Evolutionary conservation across 2,113 vertebrate genomes (phyloP).

Genomic region (Onychorhynchus coronatus): DNA sequence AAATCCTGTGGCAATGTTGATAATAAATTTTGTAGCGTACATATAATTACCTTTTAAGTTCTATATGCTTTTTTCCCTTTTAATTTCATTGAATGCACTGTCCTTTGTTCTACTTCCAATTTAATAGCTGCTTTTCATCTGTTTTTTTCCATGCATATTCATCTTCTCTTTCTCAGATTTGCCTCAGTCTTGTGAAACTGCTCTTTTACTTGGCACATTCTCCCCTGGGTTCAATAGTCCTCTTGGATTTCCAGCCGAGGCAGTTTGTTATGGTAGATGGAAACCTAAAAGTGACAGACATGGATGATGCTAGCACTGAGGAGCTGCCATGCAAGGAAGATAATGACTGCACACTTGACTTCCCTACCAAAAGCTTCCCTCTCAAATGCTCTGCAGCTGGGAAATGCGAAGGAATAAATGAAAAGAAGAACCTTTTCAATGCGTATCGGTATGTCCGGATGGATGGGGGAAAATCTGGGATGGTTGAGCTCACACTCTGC

Average conservation of each 20-base stretch:
- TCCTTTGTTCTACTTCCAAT: conserved; percentile 53
- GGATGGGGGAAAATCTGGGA: not conserved
- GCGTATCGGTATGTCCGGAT: conserved; percentile 79
- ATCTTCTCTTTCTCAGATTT: conserved; percentile 78
- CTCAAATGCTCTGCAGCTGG: conserved; percentile 72
- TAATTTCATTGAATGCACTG: conserved; percentile 46
- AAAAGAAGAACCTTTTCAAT: conserved; percentile 91
- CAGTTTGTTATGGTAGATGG: conserved; percentile 90
- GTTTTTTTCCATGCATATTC: conserved; percentile 36
- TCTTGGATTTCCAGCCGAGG: conserved; percentile 91
- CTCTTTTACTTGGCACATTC: conserved; percentile 87
- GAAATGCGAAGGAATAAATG: conserved; percentile 81
- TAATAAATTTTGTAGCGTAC: conserved; percentile 49
- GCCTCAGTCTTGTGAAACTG: conserved; percentile 84
- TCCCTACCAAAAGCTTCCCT: conserved; percentile 83
- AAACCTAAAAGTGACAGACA: conserved; percentile 87
- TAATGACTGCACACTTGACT: conserved; percentile 81
- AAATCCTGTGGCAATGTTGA: conserved; percentile 56
- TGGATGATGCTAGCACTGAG: conserved; percentile 83
- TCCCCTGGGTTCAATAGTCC: conserved; percentile 85
- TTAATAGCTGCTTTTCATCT: conserved; percentile 49
- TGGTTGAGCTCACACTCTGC: not conserved
- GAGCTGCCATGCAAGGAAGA: conserved; percentile 75
- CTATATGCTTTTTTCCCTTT: not conserved
- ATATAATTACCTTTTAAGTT: conserved; percentile 58